Conservation (phyloP, 1,140 invertebrate species). For the Nasonia longicornis region DNA sequence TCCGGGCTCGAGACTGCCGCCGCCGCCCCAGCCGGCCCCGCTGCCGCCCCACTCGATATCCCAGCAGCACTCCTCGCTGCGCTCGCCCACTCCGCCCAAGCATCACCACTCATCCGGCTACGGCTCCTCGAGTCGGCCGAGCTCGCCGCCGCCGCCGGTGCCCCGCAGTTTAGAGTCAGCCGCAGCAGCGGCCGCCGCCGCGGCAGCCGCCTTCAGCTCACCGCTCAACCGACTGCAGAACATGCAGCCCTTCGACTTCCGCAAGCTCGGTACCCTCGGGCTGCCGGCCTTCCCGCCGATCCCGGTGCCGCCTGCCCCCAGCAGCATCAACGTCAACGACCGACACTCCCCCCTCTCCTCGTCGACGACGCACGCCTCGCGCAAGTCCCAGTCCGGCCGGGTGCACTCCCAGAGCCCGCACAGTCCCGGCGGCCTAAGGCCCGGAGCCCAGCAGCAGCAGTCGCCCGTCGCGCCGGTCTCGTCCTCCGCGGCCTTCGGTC, state of each 20-base stretch:
- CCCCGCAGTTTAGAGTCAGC: slow-evolving; percentile 47
- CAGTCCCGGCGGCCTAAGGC: slow-evolving; percentile 61
- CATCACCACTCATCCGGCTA: slow-evolving; percentile 49
- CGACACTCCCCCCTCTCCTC: slow-evolving; percentile 25
- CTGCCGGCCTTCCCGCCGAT: slow-evolving; percentile 75
- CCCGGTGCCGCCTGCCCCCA: slow-evolving; percentile 69
- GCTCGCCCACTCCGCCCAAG: slow-evolving; percentile 64
- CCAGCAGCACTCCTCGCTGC: slow-evolving; percentile 34
- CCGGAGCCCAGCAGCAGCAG: slow-evolving; percentile 15
- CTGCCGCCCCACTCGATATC: slow-evolving; percentile 65
- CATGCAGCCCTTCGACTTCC: slow-evolving; percentile 95
- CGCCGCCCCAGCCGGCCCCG: slow-evolving; percentile 68
- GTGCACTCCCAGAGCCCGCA: slow-evolving; percentile 61
- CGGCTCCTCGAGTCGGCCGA: slow-evolving; percentile 54
- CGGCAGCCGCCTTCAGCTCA: slow-evolving; percentile 68
- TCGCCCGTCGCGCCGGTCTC: slow-evolving; percentile 63
- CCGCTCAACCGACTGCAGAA: slow-evolving; percentile 90
- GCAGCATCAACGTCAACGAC: slow-evolving; percentile 44
- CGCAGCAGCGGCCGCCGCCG: neutral
- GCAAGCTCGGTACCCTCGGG: slow-evolving; percentile 77
- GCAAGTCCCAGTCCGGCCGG: slow-evolving; percentile 57
- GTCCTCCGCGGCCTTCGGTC: slow-evolving; percentile 58
- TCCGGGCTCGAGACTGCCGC: slow-evolving; percentile 63
- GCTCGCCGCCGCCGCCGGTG: slow-evolving; percentile 58
- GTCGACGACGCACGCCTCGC: slow-evolving; percentile 57